Base-by-base conservation (phyloP, 2,888 invertebrate species). In the Dasypolia templi region DNA sequence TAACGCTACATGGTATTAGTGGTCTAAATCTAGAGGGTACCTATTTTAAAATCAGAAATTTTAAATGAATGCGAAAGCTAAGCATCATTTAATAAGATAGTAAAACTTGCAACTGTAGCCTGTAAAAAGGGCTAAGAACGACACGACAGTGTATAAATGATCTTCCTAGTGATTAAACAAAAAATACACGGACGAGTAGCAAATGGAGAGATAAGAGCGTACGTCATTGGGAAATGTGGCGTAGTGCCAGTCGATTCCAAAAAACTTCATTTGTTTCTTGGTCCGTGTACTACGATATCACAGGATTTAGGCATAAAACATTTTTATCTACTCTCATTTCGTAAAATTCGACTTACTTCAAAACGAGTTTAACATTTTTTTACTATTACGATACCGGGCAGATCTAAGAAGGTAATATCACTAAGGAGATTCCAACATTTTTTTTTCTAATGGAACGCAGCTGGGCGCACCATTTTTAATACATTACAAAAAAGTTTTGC, bases 221-320 rank as follows among this genome's bases (percentile, higher is more conserved):
- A 22, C 3, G 17, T 70, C 29, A 29, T 17, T 32, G 4, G 22
- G 19, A n/a, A 22, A 72, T 44, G 22, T 32, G 22, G 11, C 32
- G 44, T 55, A 44, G 26, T 53, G 71, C 3, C 3, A 49, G 19
- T 68, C 17, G 35, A 22, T 26, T 17, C 14, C 17, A 51, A 42
- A 22, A 51, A 29, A 42, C 0, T 35, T 68, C 11, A 55, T 56
- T 65, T 55, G 42, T 62, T 56, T 32, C 17, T 42, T 64, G 19
- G 22, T n/a, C 32, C 61, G 32, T 61, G 22, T 29, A 46, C 49
- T 39, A 59, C 14, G 14, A 68, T 69, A 70, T 82, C 70, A 82
- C 78, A 79, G 78, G 9, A 77, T 59, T 49, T n/a, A 64, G 1
- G 12, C n/a, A 32, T 26, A 62, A 39, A 75, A 29, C 12, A 59